Evolutionary conservation across 2,113 vertebrate genomes (phyloP), one percentile per base, ranked within the genome.

Genomic region (Centropus unirufus): DNA sequence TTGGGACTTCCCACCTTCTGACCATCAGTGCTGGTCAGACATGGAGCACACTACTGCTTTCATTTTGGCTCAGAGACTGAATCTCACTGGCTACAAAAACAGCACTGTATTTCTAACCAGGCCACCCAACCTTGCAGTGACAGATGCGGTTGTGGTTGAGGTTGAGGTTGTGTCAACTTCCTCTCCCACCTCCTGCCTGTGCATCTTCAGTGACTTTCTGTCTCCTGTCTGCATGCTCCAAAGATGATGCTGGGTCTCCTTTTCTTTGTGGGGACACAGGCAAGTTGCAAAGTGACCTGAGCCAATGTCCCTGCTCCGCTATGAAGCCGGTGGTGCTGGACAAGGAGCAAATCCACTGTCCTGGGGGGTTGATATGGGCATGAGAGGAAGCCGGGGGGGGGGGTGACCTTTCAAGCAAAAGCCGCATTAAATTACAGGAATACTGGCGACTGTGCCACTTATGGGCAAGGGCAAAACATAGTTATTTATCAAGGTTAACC

Each of bases 401-500:
- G 12, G 1, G 9, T 46, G 85, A 36, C 55, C 42, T 77, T 80
- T 14, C 0, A 12, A 46, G 68, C 22, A 26, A 21, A 83, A 92
- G 59, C 76, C 6, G 0, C 78, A 40, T 17, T n/a, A 90, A 92
- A 91, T 92, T 88, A 92, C 90, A 85, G 79, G 63, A 86, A 69
- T 36, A 10, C n/a, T 40, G 82, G 18, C 0, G 7, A 49, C 85
- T 49, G 54, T 83, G 88, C 63, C 22, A 4, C 90, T 92, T 92
- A 29, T 84, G 92, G 79, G 75, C 59, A 67, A 62, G 85, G 81
- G 78, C 78, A 85, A 13, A 58, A 51, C 75, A 17, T 19, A 88
- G 82, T 55, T 83, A 58, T 79, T 92, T 93, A 85, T 74, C 86
- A 88, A 57, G 86, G 96, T 90, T 96, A 95, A 95, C 92, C 95